phyloP scores from a whole-genome alignment of 2,888 invertebrate genomes.

The Unio delphinus region DNA sequence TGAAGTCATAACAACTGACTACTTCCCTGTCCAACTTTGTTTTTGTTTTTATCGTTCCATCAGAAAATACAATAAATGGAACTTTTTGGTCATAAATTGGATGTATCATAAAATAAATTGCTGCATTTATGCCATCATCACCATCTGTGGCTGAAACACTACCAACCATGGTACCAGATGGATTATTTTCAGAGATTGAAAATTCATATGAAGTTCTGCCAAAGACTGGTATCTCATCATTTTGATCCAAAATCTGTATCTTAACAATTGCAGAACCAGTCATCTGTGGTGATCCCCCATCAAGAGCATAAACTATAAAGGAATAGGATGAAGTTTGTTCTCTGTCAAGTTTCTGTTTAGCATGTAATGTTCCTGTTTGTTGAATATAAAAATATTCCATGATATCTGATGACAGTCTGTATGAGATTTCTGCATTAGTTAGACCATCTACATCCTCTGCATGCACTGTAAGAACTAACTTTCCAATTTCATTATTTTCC shows the following conservation, averaged over 20 bases:
- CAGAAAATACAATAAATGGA: conserved; percentile 34
- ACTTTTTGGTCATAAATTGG: conserved; percentile 17
- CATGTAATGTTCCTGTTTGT: conserved; percentile 14
- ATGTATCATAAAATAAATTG: conserved; percentile 21
- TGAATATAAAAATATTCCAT: conserved; percentile 18
- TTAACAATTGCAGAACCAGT: conserved; percentile 27
- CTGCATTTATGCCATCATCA: conserved; percentile 26
- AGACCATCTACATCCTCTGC: conserved; percentile 27
- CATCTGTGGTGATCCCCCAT: conserved; percentile 12
- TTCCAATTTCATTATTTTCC: conserved; percentile 23
- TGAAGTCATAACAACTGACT: conserved; percentile 33
- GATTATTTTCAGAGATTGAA: conserved; percentile 24
- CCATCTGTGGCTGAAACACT: conserved; percentile 24
- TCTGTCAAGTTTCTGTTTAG: conserved; percentile 28
- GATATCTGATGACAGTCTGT: conserved; percentile 15
- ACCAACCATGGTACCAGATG: conserved; percentile 19
- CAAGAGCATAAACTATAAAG: conserved; percentile 26
- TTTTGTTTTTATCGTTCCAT: conserved; percentile 38
- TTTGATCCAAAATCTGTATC: conserved; percentile 27
- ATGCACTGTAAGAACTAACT: conserved; percentile 18
- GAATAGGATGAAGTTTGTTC: conserved; percentile 21
- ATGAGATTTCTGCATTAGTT: conserved; percentile 24
- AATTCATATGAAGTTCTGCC: conserved; percentile 21
- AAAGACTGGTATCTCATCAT: conserved; percentile 29
- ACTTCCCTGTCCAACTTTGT: conserved; percentile 34